Percentiles rank a stretch among this genome's conserved stretches.
These are phyloP conservation scores for Uropetala carovei DNA, from an alignment of 2,888 invertebrate species.

Conservation along the genomic window DNA sequence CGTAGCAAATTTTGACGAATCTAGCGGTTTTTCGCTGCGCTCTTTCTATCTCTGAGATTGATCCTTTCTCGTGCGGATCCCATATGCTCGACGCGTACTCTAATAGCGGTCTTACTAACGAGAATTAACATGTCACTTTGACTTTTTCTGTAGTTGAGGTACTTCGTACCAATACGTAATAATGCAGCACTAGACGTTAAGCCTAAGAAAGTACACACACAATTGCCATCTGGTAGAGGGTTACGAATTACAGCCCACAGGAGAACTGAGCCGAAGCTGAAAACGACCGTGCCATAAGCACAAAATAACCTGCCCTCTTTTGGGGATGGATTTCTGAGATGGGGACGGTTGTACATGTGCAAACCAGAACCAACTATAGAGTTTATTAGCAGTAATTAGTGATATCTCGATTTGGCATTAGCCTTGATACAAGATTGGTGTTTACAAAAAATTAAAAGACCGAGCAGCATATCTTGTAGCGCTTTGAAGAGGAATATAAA, in stretches of 20 bases:
- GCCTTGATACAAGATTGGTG: conserved; percentile 84
- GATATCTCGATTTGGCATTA: conserved; percentile 85
- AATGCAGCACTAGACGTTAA: conserved; percentile 83
- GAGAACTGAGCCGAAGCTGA: conserved; percentile 93
- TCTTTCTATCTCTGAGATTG: no score
- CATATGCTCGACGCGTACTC: no score
- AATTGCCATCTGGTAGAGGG: conserved; percentile 83
- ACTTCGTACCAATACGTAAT: conserved; percentile 80
- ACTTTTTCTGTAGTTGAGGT: conserved; percentile 81
- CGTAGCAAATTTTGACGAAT: no score
- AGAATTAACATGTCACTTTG: no score
- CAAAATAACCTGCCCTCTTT: conserved; percentile 82
- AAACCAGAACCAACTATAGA: conserved; percentile 89
- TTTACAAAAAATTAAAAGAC: conserved; percentile 91
- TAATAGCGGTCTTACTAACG: no score
- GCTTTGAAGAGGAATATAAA: conserved; percentile 87
- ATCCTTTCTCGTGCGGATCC: no score
- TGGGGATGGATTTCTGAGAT: conserved; percentile 82
- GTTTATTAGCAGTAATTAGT: conserved; percentile 89
- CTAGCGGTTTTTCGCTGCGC: no score
- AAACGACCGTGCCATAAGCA: conserved; percentile 84
- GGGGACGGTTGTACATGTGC: conserved; percentile 89
- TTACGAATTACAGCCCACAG: conserved; percentile 92
- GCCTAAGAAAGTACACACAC: conserved; percentile 83
- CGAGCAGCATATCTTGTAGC: conserved; percentile 86